Evolutionary conservation across 2,888 invertebrate species (phyloP).

Genomic region (Clusia tigrina): DNA sequence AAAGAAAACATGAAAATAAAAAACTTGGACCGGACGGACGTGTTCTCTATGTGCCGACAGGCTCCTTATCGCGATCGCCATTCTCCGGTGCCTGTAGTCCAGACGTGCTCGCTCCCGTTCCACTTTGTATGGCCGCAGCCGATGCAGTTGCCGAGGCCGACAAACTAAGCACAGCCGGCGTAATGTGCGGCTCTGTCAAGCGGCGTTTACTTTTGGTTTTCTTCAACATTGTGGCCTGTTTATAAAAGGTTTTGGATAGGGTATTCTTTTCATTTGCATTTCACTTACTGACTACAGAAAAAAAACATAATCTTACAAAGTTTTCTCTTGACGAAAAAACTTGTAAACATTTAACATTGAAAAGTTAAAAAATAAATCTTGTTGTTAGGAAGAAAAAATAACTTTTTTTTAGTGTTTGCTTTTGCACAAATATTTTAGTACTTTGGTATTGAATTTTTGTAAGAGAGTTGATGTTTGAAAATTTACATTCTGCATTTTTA

Average conservation of each 20-base stretch:
- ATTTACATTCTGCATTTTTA: constrained; percentile 10
- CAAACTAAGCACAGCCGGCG: constrained; percentile 61
- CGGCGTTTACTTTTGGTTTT: constrained; percentile 98
- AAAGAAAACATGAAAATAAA: constrained; percentile 65
- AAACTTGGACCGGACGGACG: constrained; percentile 65
- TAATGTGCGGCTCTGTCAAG: constrained; percentile 83
- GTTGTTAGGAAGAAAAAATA: constrained; percentile 29
- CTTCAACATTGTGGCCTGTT: constrained; percentile 99
- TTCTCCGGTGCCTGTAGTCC: constrained; percentile 66
- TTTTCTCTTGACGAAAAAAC: constrained; percentile 11
- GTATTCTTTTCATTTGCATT: constrained; percentile 13
- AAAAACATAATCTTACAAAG: constrained; percentile 6
- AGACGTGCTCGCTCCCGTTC: constrained; percentile 35
- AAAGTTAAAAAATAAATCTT: no score
- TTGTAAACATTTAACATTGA: constrained; percentile 31
- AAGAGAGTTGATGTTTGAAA: constrained; percentile 19
- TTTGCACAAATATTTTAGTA: neutral
- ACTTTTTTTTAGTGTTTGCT: neutral
- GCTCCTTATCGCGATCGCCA: constrained; percentile 66
- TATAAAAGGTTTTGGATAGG: constrained; percentile 37
- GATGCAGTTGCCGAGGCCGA: constrained; percentile 51
- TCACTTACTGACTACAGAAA: neutral
- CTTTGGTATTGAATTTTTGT: constrained; percentile 21
- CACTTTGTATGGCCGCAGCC: constrained; percentile 33
- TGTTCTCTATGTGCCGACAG: constrained; percentile 59